Conservation (phyloP, 2,888 invertebrate genomes). For the Syritta pipiens region DNA sequence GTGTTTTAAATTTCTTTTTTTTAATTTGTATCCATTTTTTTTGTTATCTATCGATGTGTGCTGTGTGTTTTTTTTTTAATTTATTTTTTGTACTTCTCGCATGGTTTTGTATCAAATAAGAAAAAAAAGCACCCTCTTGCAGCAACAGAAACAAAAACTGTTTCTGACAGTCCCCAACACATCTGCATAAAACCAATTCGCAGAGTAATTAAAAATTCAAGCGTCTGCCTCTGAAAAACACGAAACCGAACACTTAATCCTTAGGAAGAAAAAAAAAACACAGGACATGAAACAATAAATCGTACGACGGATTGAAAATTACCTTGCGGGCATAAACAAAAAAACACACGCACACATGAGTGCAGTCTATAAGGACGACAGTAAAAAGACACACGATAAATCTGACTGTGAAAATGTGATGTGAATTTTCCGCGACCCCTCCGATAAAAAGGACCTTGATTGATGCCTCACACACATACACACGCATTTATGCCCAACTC, state of each 20-base stretch:
- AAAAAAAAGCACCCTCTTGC: neutral
- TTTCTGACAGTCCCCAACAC: neutral
- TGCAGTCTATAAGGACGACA: neutral
- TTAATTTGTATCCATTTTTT: too few relatives aligned
- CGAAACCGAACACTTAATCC: neutral
- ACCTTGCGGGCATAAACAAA: slow-evolving; percentile 40
- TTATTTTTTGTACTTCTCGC: neutral
- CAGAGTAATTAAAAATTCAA: slow-evolving; percentile 21
- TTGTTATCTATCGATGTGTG: neutral
- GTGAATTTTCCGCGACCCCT: slow-evolving; percentile 21
- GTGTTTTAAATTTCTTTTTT: neutral
- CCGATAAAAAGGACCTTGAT: slow-evolving; percentile 44
- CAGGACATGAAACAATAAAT: slow-evolving; percentile 17
- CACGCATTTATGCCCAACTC: slow-evolving; percentile 29
- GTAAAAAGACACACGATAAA: slow-evolving; percentile 38
- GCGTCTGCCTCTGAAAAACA: neutral
- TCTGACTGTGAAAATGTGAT: slow-evolving; percentile 38
- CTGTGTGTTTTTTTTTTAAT: neutral
- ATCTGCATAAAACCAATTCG: neutral
- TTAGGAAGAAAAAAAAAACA: too few relatives aligned
- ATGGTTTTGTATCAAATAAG: neutral
- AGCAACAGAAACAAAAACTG: neutral
- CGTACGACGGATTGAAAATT: too few relatives aligned
- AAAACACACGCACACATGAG: neutral
- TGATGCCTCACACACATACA: slow-evolving; percentile 31